These are phyloP conservation scores for Aix galericulata DNA, from an alignment of 2,113 vertebrate genomes.

Conservation along the genomic window DNA sequence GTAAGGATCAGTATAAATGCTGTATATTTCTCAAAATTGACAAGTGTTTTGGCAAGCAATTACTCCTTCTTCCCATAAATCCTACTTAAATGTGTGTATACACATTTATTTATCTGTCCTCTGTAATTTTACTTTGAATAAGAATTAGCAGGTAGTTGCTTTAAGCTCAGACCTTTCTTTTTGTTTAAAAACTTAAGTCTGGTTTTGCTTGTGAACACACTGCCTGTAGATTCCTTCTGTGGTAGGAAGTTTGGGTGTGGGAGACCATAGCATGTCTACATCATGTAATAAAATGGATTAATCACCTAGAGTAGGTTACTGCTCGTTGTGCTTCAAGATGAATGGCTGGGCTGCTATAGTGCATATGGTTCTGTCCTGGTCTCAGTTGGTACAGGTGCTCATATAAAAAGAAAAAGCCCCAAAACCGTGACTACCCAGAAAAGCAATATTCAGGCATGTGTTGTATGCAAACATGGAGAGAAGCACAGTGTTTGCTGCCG, in stretches of 20 bases:
- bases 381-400: neutral
- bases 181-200: neutral
- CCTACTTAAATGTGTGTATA: neutral
- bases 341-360: neutral
- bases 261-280: fast-evolving
- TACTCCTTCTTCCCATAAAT: neutral
- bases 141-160: neutral
- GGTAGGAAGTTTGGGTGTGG: neutral
- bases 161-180: neutral
- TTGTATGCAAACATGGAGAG: neutral
- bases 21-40: neutral
- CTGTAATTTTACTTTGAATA: neutral
- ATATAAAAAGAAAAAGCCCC: neutral
- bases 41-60: neutral
- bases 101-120: neutral
- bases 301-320: neutral
- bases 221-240: neutral
- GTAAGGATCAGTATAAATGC: neutral
- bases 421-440: neutral
- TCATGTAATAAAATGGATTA: neutral
- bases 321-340: neutral
- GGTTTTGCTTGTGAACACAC: neutral
- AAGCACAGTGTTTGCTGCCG: neutral
- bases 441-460: neutral
- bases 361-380: too few relatives aligned